Evolutionary conservation across 2,797 vertebrate species (phyloP), one percentile per base, ranked within the genome.

Genomic region (Carcharodon carcharias): DNA sequence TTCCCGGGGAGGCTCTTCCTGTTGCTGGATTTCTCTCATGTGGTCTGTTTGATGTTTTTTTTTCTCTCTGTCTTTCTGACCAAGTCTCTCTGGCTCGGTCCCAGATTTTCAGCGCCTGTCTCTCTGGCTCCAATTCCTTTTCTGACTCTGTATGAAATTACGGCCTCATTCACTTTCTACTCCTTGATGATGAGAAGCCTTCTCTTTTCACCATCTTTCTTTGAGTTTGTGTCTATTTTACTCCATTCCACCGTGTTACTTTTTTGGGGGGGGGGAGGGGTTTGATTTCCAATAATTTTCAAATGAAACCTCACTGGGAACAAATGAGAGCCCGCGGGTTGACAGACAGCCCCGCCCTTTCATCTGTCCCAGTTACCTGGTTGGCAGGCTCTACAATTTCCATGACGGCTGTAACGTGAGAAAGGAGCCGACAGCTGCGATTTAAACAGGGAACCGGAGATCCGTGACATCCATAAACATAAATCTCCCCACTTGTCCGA

Each of bases 31-130:
- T n/a, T 50, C 69, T 95, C 94, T 95, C 69, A 95, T 95, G 94
- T 95, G 94, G 94, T 95, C 94, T 16, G 50, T 95, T 95, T 95
- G 94, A 95, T 56, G 63, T 45, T 45, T 18, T 50, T 95, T 69
- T 26, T 23, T 85, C 71, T 35, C 71, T 35, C 71, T 77, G 31
- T n/a, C 67, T 35, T 77, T 95, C 94, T 95, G 94, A 95, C 94
- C 67, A 21, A 56, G 69, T 77, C 28, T 11, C 65, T 16, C 45
- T 95, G 94, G 94, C 67, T 95, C 28, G 9, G 0, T 56, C 94
- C 94, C 94, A 95, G 94, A 73, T 56, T 95, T 35, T 61, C 31
- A 58, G 56, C 87, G 87, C 54, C 54, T 89, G 40, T 85, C 80
- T 50, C 18, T 50, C 45, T 85, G 40, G 82, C 82, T 23, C 82